Evolutionary conservation across 53 echinoderm and acorn worm species (phyloP).

Genomic region (Pentamera pediparva): DNA sequence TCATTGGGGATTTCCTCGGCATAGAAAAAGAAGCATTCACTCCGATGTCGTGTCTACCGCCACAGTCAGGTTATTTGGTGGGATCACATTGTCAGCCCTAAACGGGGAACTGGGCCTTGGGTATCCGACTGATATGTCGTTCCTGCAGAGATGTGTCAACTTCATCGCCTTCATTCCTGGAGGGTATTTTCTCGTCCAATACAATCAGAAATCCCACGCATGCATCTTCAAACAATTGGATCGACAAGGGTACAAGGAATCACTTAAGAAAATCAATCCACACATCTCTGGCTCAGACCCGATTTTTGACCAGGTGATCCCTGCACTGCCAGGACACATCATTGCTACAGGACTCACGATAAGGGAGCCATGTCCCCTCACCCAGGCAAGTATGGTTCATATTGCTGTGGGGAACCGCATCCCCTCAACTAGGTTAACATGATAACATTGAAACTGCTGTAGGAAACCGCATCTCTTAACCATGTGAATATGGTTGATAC

Average conservation of each 20-base stretch:
- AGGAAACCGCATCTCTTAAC: too few species aligned
- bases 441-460: too few species aligned
- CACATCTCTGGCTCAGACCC: not conserved
- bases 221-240: too few species aligned
- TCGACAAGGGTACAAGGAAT: conserved; percentile 7
- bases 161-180: not conserved
- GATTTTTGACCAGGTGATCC: conserved; percentile 8
- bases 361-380: not conserved
- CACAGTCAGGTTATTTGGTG: not conserved
- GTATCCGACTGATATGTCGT: not conserved
- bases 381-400: too few species aligned
- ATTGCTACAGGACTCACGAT: not conserved
- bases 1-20: not conserved
- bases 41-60: not conserved
- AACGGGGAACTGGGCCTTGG: not conserved
- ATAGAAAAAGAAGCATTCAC: not conserved
- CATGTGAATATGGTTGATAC: too few species aligned
- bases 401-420: too few species aligned
- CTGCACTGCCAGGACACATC: not conserved
- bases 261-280: not conserved
- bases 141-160: not conserved
- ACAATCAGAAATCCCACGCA: too few species aligned
- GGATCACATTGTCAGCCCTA: not conserved
- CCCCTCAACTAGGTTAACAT: too few species aligned
- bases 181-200: not conserved